A percentile compares a stretch with the other conserved stretches of the same genome.
phyloP scores from a whole-genome alignment of 2,113 vertebrate species.

The Trinectes maculatus region DNA sequence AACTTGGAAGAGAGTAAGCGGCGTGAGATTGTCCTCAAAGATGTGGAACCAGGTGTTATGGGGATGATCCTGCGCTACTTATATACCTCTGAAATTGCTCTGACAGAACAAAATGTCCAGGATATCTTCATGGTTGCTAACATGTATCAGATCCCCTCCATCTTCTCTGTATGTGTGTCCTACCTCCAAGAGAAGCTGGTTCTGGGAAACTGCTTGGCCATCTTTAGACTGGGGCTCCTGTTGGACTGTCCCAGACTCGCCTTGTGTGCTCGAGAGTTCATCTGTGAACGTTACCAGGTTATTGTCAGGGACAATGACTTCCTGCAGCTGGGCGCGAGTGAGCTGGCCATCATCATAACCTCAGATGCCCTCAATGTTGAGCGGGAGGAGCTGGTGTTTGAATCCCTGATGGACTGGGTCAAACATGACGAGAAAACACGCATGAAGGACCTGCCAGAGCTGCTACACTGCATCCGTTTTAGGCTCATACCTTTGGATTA shows the following conservation, averaged over 20 bases:
- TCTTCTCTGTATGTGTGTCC: conserved; percentile 94
- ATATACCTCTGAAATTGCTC: conserved; percentile 91
- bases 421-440: conserved; percentile 80
- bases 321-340: conserved; percentile 85
- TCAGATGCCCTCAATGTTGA: conserved; percentile 89
- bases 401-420: conserved; percentile 92
- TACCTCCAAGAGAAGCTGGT: conserved; percentile 92
- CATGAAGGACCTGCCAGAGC: conserved; percentile 84
- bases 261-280: conserved; percentile 87
- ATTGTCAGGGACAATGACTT: conserved; percentile 90
- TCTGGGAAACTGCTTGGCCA: conserved; percentile 91
- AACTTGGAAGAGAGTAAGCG: conserved; percentile 87
- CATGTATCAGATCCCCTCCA: conserved; percentile 95
- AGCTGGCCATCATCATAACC: conserved; percentile 89
- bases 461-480: conserved; percentile 93
- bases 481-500: conserved; percentile 89
- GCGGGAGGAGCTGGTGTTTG: conserved; percentile 90
- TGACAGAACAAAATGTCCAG: conserved; percentile 92
- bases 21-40: conserved; percentile 87
- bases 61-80: conserved; percentile 91
- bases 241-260: conserved; percentile 89
- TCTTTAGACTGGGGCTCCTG: conserved; percentile 90
- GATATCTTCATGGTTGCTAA: conserved; percentile 92
- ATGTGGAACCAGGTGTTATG: conserved; percentile 88
- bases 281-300: conserved; percentile 87